A percentile compares a stretch with the other conserved stretches of the same genome.
phyloP scores from a whole-genome alignment of 2,113 vertebrate species.

The Heloderma charlesbogerti region DNA sequence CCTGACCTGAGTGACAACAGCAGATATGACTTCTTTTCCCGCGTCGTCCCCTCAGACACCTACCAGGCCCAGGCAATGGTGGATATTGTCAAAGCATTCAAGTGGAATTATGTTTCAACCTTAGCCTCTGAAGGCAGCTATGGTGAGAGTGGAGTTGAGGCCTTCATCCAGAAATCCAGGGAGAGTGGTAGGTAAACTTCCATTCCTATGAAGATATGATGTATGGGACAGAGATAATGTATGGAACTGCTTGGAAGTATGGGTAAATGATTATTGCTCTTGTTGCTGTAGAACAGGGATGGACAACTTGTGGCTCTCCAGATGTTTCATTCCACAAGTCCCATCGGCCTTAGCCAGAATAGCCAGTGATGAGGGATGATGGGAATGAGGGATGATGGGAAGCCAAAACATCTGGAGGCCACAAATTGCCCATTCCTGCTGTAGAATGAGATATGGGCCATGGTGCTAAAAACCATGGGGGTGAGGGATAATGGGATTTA shows the following conservation, averaged over 20 bases:
- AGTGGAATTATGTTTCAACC: constrained; percentile 96
- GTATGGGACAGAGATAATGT: fast-evolving
- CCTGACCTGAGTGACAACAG: constrained; percentile 96
- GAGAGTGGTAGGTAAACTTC: constrained; percentile 88
- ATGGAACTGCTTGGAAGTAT: not conserved
- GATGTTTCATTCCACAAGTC: too few relatives aligned
- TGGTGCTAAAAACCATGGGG: not conserved
- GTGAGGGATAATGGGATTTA: not conserved
- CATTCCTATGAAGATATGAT: fast-evolving
- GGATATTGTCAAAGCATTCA: constrained; percentile 94
- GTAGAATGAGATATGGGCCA: not conserved
- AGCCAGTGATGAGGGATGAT: too few relatives aligned
- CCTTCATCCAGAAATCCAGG: constrained; percentile 95
- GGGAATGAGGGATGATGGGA: too few relatives aligned
- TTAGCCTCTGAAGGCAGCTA: constrained; percentile 96
- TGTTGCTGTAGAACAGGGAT: too few relatives aligned
- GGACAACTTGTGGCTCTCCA: too few relatives aligned
- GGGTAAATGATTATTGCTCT: not conserved
- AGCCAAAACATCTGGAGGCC: too few relatives aligned
- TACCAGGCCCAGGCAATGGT: constrained; percentile 98
- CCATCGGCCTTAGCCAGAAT: too few relatives aligned
- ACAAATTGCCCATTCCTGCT: not conserved
- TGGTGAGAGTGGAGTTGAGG: constrained; percentile 93
- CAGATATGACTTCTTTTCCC: constrained; percentile 97
- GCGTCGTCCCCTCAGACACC: constrained; percentile 94